Conservation (phyloP, 1,140 invertebrate genomes). For the Lucilia sericata region DNA sequence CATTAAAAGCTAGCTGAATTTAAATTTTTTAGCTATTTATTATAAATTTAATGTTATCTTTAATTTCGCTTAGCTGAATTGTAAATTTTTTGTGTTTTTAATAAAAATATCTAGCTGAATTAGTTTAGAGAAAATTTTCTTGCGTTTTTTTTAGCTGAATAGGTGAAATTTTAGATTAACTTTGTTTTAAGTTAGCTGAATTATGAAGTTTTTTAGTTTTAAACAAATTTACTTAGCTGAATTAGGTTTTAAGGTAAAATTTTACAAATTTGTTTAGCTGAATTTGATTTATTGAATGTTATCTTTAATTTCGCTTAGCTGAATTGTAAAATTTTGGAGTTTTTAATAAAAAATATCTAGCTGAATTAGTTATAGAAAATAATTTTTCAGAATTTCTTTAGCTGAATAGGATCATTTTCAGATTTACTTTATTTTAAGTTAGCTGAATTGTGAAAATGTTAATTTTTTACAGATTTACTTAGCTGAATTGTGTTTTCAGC, state of each 20-base stretch:
- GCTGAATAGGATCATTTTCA: neutral
- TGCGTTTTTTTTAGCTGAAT: neutral
- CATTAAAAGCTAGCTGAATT: neutral
- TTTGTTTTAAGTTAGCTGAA: constrained; percentile 1
- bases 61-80: neutral
- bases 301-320: too few relatives aligned
- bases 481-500: neutral
- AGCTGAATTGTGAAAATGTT: neutral
- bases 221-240: neutral
- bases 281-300: too few relatives aligned
- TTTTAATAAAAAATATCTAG: too few relatives aligned
- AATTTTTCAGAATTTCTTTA: too few relatives aligned
- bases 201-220: neutral
- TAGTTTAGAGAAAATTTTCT: neutral
- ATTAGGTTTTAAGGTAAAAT: neutral
- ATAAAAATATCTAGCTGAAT: neutral
- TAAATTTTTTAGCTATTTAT: neutral
- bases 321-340: too few relatives aligned
- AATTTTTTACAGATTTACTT: neutral
- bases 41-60: neutral
- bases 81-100: too few relatives aligned
- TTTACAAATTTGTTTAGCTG: too few relatives aligned
- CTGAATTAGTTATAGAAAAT: too few relatives aligned
- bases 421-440: neutral
- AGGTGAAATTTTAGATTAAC: neutral